A percentile compares a stretch with the other conserved stretches of the same genome.
Conservation (phyloP, 2,797 vertebrate species). For the Tapera naevia region DNA sequence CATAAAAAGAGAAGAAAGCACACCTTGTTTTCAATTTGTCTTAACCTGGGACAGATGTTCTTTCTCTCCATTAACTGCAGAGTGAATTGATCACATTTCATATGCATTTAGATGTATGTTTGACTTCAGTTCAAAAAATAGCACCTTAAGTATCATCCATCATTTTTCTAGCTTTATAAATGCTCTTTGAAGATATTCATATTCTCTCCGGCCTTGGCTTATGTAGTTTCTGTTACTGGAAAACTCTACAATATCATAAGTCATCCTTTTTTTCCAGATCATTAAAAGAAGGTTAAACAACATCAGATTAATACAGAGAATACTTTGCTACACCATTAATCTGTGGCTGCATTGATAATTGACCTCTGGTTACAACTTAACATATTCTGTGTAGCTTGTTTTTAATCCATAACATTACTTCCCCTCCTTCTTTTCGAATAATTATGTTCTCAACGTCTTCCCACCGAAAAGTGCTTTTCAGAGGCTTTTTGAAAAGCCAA, state of each 20-base stretch:
- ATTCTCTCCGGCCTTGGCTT: background rate
- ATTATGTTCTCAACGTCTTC: background rate
- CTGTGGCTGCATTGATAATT: background rate
- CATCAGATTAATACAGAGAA: background rate
- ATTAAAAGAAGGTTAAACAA: slow-evolving; percentile 21
- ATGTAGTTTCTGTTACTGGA: background rate
- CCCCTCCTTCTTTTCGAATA: background rate
- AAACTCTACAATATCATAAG: background rate
- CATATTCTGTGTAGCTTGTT: background rate
- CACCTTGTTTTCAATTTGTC: background rate
- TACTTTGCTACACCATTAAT: background rate
- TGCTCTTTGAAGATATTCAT: background rate
- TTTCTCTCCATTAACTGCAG: background rate
- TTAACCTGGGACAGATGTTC: background rate
- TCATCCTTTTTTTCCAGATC: background rate
- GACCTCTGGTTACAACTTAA: background rate
- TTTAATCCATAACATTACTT: background rate
- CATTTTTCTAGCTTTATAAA: background rate
- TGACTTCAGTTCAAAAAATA: background rate
- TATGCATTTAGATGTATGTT: background rate
- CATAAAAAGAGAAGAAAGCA: background rate
- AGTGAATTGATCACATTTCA: background rate
- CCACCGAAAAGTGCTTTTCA: background rate
- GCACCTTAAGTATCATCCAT: background rate
- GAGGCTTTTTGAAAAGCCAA: background rate